Base-by-base conservation (phyloP, 30 jellyfish, hydroid and myxozoan species). In the Hydra vulgaris region DNA sequence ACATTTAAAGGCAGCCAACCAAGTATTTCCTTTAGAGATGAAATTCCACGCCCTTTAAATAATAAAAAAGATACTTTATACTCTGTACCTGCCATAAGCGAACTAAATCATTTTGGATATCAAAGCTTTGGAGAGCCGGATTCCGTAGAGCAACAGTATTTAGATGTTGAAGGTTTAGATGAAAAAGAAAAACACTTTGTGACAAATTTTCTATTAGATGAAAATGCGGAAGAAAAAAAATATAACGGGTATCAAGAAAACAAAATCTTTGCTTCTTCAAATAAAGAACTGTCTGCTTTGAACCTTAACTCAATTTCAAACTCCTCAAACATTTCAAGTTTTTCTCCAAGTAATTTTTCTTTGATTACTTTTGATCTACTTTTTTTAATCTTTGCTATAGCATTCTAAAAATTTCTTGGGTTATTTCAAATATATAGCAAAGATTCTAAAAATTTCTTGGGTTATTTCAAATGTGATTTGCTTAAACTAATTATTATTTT, bases 121-220 rank as follows among this genome's bases (percentile, higher is more conserved):
- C 75, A 68, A 68, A n/a, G 27, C 15, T 8, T n/a, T 20, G 27
- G 27, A 7, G 5, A 8, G 27, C 26, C 7, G 27, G 74, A 78
- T 23, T 74, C 85, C 1, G 54, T 78, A 55, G 74, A 54, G 19
- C 76, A 66, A n/a, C 66, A 52, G 7, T 78, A 78, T 53, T 52
- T 69, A 20, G 68, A 69, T 78, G 73, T 78, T 22, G 77, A 78
- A 54, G 85, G 85, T 15, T 66, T 78, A 7, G 85, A 78, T 53
- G 23, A 26, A 0, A 78, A 54, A 61, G 85, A 78, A 78, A 69
- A 78, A 61, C 20, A 54, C 1, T 24, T 61, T 7, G 56, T 78
- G n/a, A 69, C 25, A 8, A 24, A 53, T 23, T 78, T 15, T 61
- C 54, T 78, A 53, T 20, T 22, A 0, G 68, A 61, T 23, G 85